These are phyloP conservation scores for Eubucco bourcierii DNA, from an alignment of 2,113 vertebrate species.

Conservation along the genomic window DNA sequence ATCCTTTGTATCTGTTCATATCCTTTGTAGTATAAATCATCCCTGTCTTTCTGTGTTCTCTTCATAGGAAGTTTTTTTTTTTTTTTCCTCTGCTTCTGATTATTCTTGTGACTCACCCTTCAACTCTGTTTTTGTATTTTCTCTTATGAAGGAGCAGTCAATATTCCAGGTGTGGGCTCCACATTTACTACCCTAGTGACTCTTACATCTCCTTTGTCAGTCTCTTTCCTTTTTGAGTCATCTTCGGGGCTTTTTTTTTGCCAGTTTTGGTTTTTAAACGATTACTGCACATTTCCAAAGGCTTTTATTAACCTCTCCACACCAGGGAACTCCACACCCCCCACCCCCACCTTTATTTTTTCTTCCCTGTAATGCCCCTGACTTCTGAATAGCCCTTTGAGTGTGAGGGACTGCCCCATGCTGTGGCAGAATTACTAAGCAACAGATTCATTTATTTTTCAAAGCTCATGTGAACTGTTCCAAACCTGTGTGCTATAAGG, in stretches of 20 bases:
- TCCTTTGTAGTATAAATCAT: not conserved
- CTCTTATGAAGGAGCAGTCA: not conserved
- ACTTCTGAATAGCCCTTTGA: not conserved
- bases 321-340: not conserved
- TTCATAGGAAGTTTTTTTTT: not conserved
- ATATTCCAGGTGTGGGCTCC: not conserved
- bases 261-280: not conserved
- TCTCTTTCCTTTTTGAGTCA: not conserved
- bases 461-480: not conserved
- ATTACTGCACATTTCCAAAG: not conserved
- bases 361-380: not conserved
- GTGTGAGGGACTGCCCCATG: not conserved
- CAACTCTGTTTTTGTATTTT: not conserved
- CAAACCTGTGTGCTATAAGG: not conserved
- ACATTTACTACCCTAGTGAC: not conserved
- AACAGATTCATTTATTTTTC: not conserved
- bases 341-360: not conserved
- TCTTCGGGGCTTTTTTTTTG: not conserved
- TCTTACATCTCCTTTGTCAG: not conserved
- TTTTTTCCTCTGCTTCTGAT: not conserved
- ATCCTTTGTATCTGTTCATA: not conserved
- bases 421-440: not conserved
- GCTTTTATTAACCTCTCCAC: not conserved
- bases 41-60: not conserved
- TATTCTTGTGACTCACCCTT: not conserved